Evolutionary conservation across 2,888 invertebrate genomes (phyloP).

Genomic region (Macroteleia sp.): DNA sequence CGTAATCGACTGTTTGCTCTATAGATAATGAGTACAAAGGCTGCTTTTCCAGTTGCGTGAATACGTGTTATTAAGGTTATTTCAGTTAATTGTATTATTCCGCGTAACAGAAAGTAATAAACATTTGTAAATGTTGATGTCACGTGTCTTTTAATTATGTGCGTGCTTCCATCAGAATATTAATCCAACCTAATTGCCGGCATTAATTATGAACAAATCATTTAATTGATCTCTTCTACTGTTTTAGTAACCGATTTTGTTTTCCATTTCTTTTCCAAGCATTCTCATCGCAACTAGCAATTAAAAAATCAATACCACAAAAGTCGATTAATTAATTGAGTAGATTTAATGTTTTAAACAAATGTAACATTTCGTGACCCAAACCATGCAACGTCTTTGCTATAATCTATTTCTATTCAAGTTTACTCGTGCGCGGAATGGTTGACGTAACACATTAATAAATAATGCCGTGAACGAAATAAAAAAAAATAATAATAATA

Average conservation of each 20-base stretch:
- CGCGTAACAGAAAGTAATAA: slow-evolving; percentile 16
- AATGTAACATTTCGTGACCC: slow-evolving; percentile 12
- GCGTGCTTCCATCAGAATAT: slow-evolving; percentile 6
- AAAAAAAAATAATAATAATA: too few relatives aligned
- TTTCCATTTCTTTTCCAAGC: background rate
- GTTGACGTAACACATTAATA: slow-evolving; percentile 13
- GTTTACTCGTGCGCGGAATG: slow-evolving; percentile 5
- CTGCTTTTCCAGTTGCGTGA: slow-evolving; percentile 27
- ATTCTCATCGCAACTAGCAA: background rate
- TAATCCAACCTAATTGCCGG: background rate
- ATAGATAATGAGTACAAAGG: slow-evolving; percentile 23
- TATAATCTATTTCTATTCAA: slow-evolving; percentile 21
- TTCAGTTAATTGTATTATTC: slow-evolving; percentile 19
- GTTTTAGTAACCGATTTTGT: background rate
- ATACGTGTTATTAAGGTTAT: slow-evolving; percentile 41
- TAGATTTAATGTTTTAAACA: too few relatives aligned
- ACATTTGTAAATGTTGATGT: slow-evolving; percentile 33
- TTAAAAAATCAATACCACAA: slow-evolving; percentile 12
- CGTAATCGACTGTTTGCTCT: slow-evolving; percentile 13
- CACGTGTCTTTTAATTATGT: slow-evolving; percentile 18
- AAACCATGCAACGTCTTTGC: background rate
- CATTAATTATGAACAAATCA: background rate
- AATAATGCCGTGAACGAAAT: slow-evolving; percentile 10
- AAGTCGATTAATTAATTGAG: slow-evolving; percentile 14
- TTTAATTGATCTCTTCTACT: background rate